phyloP scores from a whole-genome alignment of 2,113 vertebrate species.

The Stegostoma tigrinum region DNA sequence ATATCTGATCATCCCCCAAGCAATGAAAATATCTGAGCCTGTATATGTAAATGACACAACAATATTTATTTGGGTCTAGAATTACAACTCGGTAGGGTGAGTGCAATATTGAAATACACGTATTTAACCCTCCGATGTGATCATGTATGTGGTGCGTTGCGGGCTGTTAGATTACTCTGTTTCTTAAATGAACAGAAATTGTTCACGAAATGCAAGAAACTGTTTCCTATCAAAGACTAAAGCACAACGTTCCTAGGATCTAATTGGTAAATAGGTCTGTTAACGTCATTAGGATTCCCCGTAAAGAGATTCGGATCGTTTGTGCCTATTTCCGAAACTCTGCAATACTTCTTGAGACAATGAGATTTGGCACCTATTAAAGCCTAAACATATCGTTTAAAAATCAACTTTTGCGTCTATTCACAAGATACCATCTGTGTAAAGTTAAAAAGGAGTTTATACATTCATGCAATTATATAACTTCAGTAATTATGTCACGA shows the following conservation, averaged over 20 bases:
- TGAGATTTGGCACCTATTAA: not conserved
- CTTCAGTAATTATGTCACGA: not conserved
- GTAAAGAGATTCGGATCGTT: not conserved
- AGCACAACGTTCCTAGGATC: not conserved
- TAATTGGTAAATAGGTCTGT: not conserved
- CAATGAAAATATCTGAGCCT: not conserved
- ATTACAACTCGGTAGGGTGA: not conserved
- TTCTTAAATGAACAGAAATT: not conserved
- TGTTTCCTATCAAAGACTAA: not conserved
- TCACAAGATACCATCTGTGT: not conserved
- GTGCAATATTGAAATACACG: not conserved
- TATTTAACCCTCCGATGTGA: not conserved
- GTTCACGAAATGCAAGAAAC: no score
- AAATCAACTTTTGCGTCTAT: not conserved
- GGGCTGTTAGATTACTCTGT: not conserved
- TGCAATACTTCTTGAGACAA: not conserved
- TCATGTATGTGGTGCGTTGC: not conserved
- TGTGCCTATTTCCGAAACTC: not conserved
- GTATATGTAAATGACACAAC: not conserved
- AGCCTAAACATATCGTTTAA: no score
- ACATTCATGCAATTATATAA: not conserved
- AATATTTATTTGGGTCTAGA: not conserved
- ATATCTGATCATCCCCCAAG: not conserved
- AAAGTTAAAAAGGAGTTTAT: not conserved
- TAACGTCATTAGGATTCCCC: not conserved